Conservation (phyloP, 2,888 invertebrate species). For the Unio delphinus region DNA sequence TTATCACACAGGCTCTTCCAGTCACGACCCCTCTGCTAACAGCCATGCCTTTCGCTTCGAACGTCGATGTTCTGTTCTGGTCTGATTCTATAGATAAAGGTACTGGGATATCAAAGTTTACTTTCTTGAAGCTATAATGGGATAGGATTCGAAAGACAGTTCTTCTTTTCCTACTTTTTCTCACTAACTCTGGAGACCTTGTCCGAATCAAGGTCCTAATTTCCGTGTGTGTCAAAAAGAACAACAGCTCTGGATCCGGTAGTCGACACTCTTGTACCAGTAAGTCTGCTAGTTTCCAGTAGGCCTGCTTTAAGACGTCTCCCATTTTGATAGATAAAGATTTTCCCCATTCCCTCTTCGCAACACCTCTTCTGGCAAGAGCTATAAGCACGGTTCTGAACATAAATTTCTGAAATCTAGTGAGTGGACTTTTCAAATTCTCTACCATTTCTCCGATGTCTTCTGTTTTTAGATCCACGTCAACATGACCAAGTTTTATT, state of each 20-base stretch:
- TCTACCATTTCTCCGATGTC: neutral
- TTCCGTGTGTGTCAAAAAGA: constrained; percentile 5
- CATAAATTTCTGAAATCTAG: neutral
- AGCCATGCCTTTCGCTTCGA: constrained; percentile 3
- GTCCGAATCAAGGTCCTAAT: neutral
- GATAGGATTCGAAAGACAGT: neutral
- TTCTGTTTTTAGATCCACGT: neutral
- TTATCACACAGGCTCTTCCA: constrained; percentile 5
- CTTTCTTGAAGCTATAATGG: neutral
- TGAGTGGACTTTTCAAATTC: constrained; percentile 5
- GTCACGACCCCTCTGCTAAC: constrained; percentile 2
- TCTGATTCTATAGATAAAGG: no score
- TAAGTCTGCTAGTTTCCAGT: constrained; percentile 5
- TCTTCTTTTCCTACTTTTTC: neutral
- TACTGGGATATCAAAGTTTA: no score
- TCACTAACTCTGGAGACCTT: neutral
- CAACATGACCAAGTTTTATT: neutral
- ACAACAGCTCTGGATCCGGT: neutral
- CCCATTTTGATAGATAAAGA: neutral
- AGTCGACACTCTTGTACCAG: constrained; percentile 4
- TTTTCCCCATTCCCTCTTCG: constrained; percentile 6
- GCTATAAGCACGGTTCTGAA: neutral
- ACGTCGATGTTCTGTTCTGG: no score
- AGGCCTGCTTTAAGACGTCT: constrained; percentile 2
- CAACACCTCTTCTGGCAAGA: constrained; percentile 1